Evolutionary conservation across 1,140 invertebrate genomes (phyloP), one percentile per base, ranked within the genome.

Genomic region (Lepidurus arcticus): DNA sequence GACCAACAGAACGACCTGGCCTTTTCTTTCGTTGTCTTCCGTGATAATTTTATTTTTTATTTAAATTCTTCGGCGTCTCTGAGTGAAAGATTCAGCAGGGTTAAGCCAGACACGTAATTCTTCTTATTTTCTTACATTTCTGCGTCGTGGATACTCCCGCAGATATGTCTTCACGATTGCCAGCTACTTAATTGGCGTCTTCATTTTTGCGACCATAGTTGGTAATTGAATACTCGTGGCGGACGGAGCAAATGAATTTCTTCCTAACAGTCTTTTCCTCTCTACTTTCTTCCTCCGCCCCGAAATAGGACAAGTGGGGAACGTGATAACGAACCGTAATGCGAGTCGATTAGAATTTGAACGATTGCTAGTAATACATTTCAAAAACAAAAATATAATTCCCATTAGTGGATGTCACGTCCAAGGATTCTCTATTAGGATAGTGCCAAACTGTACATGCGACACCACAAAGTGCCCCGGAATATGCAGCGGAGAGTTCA

Each of bases 181-280:
- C 81, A 97, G 95, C 86, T 98, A 98, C 86, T 89, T 98, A 80
- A 97, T 98, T 82, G 96, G 96, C 78, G 95, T 98, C 45, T 98
- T 98, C 88, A 96, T 98, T 84, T 98, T 98, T 85, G 95, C 96
- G n/a, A 98, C 95, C 13, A 97, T 98, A 83, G 96, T 98, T 24
- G 96, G 91, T 91, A 86, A 90, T 89, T 88, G 75, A 2, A 75
- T 26, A 42, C 77, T 78, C 75, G 42, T 11, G 53, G 7, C 53
- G n/a, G 21, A 65, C 1, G 13, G 5, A 1, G 10, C 45, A 21
- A 16, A 21, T 9, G 53, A 9, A 65, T n/a, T 21, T 16, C 34
- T 4, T 34, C 34, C 34, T 34, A 65, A 65, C 8, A n/a, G 21
- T n/a, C 4, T 65, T 65, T 65, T 11, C 6, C 53, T 65, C 13